Evolutionary conservation across 2,113 vertebrate species (phyloP).

Genomic region (Vimba vimba): DNA sequence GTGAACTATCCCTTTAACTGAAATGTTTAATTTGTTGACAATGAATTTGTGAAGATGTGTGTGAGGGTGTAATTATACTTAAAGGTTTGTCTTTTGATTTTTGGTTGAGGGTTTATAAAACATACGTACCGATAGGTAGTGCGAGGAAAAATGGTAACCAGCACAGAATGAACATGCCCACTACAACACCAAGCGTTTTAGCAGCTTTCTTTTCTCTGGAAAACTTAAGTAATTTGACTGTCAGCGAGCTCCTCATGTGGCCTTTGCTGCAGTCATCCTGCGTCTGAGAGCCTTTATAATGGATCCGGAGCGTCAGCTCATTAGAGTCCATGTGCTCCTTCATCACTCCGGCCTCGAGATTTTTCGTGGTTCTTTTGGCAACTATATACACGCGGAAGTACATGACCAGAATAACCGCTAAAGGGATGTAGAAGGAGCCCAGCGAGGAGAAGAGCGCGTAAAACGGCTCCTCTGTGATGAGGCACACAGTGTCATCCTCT

Average conservation of each 20-base stretch:
- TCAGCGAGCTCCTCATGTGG: constrained; percentile 87
- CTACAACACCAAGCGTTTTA: constrained; percentile 69
- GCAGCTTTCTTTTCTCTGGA: constrained; percentile 68
- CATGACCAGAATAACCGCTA: constrained; percentile 93
- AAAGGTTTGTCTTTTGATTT: neutral
- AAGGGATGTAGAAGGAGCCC: constrained; percentile 96
- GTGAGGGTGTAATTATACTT: neutral
- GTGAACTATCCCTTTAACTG: too few relatives aligned
- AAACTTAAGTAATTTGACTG: constrained; percentile 69
- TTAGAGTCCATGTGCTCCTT: constrained; percentile 91
- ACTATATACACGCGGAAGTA: constrained; percentile 95
- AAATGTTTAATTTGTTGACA: neutral
- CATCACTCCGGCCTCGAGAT: constrained; percentile 95
- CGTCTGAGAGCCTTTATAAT: constrained; percentile 86
- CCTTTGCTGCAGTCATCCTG: constrained; percentile 82
- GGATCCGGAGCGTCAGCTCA: constrained; percentile 93
- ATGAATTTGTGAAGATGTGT: neutral
- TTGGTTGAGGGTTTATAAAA: neutral
- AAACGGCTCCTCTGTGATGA: constrained; percentile 93
- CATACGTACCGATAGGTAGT: constrained; percentile 64
- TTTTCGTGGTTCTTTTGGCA: constrained; percentile 95
- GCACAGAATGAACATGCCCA: constrained; percentile 68
- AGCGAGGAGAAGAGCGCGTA: constrained; percentile 96
- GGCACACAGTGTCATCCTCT: constrained; percentile 85
- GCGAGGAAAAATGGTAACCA: constrained; percentile 69